Percentiles rank a stretch among this genome's conserved stretches.
Evolutionary conservation across 2,113 vertebrate species (phyloP).

Genomic region (Emydura subglobosa): DNA sequence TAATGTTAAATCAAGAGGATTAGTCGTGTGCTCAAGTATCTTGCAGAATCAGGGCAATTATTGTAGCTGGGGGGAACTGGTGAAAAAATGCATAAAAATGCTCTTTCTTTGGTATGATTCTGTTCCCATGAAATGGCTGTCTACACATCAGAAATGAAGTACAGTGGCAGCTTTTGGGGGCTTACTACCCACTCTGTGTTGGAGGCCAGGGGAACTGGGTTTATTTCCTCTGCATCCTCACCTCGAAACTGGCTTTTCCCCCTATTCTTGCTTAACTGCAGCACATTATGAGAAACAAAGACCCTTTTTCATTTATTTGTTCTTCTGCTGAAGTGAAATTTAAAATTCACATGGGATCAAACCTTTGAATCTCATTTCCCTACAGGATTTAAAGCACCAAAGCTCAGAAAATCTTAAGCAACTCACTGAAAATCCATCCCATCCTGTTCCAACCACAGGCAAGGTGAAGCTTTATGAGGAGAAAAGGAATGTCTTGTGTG

Average conservation of each 20-base stretch:
- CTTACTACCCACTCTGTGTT: background rate
- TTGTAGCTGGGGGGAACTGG: background rate
- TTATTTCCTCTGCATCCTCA: background rate
- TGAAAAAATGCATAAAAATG: background rate
- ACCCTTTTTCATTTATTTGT: background rate
- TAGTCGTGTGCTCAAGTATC: background rate
- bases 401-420: constrained; percentile 60
- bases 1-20: background rate
- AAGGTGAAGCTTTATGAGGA: constrained; percentile 26
- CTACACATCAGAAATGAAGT: constrained; percentile 12
- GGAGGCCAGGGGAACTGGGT: constrained; percentile 38
- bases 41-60: background rate
- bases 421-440: constrained; percentile 36
- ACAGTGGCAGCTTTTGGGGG: background rate
- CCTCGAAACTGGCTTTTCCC: background rate
- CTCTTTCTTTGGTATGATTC: background rate
- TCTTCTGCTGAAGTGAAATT: constrained; percentile 5
- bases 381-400: constrained; percentile 50
- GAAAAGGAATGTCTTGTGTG: constrained; percentile 45
- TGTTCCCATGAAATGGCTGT: background rate
- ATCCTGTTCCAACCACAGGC: constrained; percentile 8
- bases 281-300: background rate
- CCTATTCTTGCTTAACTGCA: background rate
- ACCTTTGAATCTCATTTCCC: constrained; percentile 68
- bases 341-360: constrained; percentile 46